Conservation (phyloP, 2,888 invertebrate species). For the Andrena bicolor region DNA sequence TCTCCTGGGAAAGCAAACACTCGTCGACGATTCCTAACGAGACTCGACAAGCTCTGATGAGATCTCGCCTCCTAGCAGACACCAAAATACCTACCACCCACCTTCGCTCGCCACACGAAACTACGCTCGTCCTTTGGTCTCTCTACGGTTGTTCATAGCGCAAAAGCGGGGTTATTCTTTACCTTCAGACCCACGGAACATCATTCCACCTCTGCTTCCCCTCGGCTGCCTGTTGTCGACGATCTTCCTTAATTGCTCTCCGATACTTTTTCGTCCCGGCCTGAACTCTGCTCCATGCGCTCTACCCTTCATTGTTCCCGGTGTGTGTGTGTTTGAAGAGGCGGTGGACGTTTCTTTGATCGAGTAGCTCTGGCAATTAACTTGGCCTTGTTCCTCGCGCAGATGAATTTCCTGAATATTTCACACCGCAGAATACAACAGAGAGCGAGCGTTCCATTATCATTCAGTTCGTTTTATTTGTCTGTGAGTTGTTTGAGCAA, state of each 20-base stretch:
- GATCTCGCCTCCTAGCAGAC: constrained; percentile 55
- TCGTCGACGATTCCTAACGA: constrained; percentile 61
- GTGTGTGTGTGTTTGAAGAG: neutral
- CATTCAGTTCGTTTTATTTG: too few species aligned
- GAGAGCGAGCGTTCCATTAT: neutral
- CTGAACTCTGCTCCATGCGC: neutral
- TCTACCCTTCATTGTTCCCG: constrained; percentile 9
- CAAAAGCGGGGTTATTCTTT: neutral
- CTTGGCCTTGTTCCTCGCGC: neutral
- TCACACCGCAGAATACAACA: neutral
- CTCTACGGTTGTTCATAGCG: neutral
- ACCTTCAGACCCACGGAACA: neutral
- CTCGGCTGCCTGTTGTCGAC: neutral
- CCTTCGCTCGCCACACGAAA: constrained; percentile 19
- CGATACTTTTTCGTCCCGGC: neutral
- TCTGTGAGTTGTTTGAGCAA: too few species aligned
- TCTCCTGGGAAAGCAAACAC: constrained; percentile 64
- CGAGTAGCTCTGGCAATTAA: constrained; percentile 25
- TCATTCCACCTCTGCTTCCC: neutral
- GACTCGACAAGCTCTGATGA: constrained; percentile 65
- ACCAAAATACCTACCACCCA: constrained; percentile 29
- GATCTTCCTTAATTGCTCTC: constrained; percentile 37
- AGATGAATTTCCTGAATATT: constrained; percentile 22
- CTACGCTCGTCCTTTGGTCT: neutral
- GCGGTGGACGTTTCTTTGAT: constrained; percentile 30